Percentiles rank a stretch among this genome's conserved stretches.
Conservation (phyloP, 2,888 invertebrate species). For the Auanema sp. region DNA sequence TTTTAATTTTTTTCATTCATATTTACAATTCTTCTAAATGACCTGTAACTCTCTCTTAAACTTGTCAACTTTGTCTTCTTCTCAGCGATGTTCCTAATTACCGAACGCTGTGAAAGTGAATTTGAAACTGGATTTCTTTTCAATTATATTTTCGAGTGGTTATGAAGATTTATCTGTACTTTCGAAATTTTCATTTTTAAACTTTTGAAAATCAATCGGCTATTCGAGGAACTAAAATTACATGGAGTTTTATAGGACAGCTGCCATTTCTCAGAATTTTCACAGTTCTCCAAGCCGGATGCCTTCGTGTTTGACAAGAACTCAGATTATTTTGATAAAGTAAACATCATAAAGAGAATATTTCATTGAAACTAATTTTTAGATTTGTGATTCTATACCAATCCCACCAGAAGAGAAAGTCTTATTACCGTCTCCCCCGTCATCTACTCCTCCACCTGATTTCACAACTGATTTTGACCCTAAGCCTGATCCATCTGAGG, state of each 20-base stretch:
- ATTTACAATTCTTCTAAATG: background rate
- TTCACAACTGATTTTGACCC: too few relatives aligned
- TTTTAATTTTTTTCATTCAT: background rate
- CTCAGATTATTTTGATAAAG: conserved; percentile 62
- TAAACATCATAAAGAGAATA: too few relatives aligned
- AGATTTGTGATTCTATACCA: conserved; percentile 25
- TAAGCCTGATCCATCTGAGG: too few relatives aligned
- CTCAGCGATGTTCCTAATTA: too few relatives aligned
- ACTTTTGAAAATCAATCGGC: background rate
- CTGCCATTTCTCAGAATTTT: conserved; percentile 55
- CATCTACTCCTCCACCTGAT: background rate
- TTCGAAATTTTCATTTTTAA: background rate
- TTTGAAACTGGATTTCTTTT: too few relatives aligned
- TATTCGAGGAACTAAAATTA: background rate
- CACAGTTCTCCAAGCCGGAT: conserved; percentile 53
- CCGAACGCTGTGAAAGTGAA: too few relatives aligned
- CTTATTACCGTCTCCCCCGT: conserved; percentile 10
- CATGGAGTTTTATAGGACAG: conserved; percentile 44
- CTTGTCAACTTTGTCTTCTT: too few relatives aligned
- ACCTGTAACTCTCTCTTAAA: too few relatives aligned
- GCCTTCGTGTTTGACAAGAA: conserved; percentile 45
- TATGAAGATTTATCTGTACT: background rate
- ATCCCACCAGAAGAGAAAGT: conserved; percentile 17
- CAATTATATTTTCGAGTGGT: background rate
- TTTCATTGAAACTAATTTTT: too few relatives aligned